These are phyloP conservation scores for Poeciliopsis occidentalis DNA, from an alignment of 2,113 vertebrate species.

Conservation along the genomic window DNA sequence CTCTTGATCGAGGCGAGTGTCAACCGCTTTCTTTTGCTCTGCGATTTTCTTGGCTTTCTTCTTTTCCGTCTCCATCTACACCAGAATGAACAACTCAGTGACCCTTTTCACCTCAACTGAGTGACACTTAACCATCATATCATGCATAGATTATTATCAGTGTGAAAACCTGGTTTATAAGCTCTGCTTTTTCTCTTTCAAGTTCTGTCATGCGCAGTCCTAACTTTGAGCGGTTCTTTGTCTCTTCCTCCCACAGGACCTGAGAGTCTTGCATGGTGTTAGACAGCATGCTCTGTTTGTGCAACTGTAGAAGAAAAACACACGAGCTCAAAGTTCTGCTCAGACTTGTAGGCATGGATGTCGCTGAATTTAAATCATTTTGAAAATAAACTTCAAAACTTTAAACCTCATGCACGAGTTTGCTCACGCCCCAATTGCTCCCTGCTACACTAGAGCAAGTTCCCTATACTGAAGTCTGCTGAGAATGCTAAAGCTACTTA, in stretches of 20 bases:
- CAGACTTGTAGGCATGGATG: not conserved
- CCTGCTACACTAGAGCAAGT: no score
- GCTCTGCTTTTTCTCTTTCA: slow-evolving; percentile 81
- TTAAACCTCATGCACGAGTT: no score
- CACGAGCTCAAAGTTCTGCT: not conserved
- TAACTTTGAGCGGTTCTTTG: slow-evolving; percentile 83
- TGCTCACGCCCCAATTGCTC: no score
- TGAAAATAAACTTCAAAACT: not conserved
- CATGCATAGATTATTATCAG: not conserved
- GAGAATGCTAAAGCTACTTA: no score
- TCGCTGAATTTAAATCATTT: not conserved
- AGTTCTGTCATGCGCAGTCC: slow-evolving; percentile 84
- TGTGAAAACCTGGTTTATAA: slow-evolving; percentile 76
- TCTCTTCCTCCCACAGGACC: slow-evolving; percentile 85
- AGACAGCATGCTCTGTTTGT: slow-evolving; percentile 82
- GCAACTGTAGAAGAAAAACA: slow-evolving; percentile 68
- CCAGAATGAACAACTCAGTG: slow-evolving; percentile 30
- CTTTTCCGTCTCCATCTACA: slow-evolving; percentile 86
- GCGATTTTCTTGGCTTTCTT: slow-evolving; percentile 84
- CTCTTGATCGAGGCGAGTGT: slow-evolving; percentile 87
- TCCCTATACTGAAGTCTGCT: no score
- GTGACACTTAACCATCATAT: not conserved
- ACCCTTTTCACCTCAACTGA: not conserved
- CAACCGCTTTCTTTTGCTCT: slow-evolving; percentile 83
- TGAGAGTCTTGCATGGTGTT: slow-evolving; percentile 82